Evolutionary conservation across 2,888 invertebrate genomes (phyloP).

Genomic region (Trichogramma evanescens): DNA sequence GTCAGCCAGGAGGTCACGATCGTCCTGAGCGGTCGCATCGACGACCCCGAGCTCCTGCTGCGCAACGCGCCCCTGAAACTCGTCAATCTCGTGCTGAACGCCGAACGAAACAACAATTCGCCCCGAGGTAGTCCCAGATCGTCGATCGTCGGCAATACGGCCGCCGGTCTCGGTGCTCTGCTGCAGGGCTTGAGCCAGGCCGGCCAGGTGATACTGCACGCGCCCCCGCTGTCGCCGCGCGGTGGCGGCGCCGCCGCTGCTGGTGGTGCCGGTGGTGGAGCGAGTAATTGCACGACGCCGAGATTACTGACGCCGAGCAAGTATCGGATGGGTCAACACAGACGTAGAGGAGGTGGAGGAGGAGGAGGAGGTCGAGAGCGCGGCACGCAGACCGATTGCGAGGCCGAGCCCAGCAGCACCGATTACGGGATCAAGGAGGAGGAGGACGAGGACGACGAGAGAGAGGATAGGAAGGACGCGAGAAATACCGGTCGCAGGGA

Average conservation of each 20-base stretch:
- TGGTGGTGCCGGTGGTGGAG: background rate
- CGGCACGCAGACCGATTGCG: constrained; percentile 64
- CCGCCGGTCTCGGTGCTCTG: constrained; percentile 8
- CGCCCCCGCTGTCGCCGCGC: constrained; percentile 11
- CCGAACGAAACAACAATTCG: constrained; percentile 4
- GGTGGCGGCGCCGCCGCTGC: background rate
- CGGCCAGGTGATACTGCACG: constrained; percentile 19
- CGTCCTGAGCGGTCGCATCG: constrained; percentile 39
- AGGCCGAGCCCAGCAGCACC: constrained; percentile 45
- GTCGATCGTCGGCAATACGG: background rate
- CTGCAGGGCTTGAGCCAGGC: constrained; percentile 15
- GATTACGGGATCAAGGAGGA: constrained; percentile 1
- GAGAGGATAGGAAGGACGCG: constrained; percentile 66
- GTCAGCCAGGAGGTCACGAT: constrained; percentile 42
- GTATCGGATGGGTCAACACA: constrained; percentile 44
- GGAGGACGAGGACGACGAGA: constrained; percentile 45
- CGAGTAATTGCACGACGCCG: constrained; percentile 20
- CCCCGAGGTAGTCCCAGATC: background rate
- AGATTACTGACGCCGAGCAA: constrained; percentile 54
- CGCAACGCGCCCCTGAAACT: constrained; percentile 33
- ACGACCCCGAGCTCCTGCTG: constrained; percentile 35
- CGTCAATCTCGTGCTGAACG: constrained; percentile 36
- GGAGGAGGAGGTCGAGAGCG: constrained; percentile 51
- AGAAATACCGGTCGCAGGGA: constrained; percentile 53
- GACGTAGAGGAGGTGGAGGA: no score